phyloP scores from a whole-genome alignment of 2,888 invertebrate species.

The Thysanoteuthis rhombus region DNA sequence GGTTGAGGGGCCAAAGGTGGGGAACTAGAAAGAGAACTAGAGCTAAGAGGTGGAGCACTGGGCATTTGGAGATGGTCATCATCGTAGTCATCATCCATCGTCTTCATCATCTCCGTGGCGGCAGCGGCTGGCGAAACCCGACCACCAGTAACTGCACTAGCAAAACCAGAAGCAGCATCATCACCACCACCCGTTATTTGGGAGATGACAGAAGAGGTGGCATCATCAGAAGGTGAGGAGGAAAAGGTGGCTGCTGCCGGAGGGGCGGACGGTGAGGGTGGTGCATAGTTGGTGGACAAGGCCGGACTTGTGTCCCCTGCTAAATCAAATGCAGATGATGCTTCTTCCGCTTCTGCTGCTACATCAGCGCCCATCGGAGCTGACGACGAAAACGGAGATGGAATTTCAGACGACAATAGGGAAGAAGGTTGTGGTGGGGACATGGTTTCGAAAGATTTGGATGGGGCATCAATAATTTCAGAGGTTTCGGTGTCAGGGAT shows the following conservation, averaged over 20 bases:
- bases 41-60: background rate
- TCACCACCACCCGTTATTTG: background rate
- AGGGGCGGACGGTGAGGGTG: background rate
- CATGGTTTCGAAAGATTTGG: background rate
- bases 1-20: background rate
- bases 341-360: background rate
- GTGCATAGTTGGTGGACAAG: conserved; percentile 12
- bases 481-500: background rate
- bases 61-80: background rate
- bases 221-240: background rate
- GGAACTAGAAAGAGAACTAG: background rate
- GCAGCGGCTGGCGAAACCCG: conserved; percentile 12
- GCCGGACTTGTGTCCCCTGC: background rate
- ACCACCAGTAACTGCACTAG: conserved; percentile 12
- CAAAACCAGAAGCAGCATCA: conserved; percentile 17
- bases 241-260: background rate
- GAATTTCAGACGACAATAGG: background rate
- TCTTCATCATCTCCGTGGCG: background rate
- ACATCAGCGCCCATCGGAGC: background rate
- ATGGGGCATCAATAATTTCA: background rate
- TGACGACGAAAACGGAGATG: background rate
- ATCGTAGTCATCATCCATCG: background rate
- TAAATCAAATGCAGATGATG: background rate
- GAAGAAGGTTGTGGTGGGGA: background rate
- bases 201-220: background rate